These are phyloP conservation scores for Sesia apiformis DNA, from an alignment of 2,888 invertebrate genomes.

Conservation along the genomic window DNA sequence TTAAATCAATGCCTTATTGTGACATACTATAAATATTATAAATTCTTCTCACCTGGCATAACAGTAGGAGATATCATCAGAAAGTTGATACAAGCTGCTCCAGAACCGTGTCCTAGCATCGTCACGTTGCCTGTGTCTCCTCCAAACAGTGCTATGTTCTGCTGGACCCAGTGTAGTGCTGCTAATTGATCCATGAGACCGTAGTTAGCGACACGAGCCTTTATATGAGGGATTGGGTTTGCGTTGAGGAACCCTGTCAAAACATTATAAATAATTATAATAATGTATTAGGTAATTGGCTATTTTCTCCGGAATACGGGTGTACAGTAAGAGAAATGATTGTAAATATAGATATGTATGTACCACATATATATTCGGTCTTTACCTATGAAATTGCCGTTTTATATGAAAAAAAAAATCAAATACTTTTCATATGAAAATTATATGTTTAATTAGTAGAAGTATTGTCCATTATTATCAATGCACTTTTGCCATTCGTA, in stretches of 20 bases:
- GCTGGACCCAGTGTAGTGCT: conserved; percentile 97
- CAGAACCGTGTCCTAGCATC: conserved; percentile 96
- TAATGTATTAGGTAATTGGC: neutral
- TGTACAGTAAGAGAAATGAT: no score
- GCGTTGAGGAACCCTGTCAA: conserved; percentile 88
- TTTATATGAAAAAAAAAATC: no score
- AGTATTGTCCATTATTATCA: no score
- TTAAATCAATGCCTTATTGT: no score
- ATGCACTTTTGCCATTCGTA: no score
- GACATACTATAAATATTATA: neutral
- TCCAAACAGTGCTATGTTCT: conserved; percentile 95
- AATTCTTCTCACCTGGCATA: conserved; percentile 70
- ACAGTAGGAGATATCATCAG: conserved; percentile 98
- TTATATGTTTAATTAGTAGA: no score
- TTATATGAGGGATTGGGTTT: conserved; percentile 88
- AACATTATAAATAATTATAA: neutral
- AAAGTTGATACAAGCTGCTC: conserved; percentile 97
- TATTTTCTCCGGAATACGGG: no score
- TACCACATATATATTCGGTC: no score
- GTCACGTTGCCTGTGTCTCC: conserved; percentile 97
- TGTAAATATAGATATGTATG: no score
- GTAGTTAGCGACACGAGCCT: conserved; percentile 94
- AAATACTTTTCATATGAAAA: no score
- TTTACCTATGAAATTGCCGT: no score
- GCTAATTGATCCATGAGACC: conserved; percentile 98